Evolutionary conservation across 2,888 invertebrate genomes (phyloP).

Genomic region (Cataglyphis albicans): DNA sequence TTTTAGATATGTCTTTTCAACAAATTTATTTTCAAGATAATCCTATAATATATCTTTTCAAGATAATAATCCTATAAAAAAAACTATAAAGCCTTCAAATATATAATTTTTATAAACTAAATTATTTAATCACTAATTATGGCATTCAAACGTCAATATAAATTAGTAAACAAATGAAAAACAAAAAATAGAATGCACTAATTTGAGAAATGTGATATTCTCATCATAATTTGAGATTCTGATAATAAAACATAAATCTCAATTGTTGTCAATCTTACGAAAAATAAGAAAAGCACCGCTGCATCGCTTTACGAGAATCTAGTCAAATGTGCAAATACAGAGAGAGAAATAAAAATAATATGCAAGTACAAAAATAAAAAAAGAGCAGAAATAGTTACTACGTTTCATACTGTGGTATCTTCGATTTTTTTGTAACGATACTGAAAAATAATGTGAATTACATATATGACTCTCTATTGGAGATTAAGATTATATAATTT

Average conservation of each 20-base stretch:
- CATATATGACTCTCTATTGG: conserved; percentile 2
- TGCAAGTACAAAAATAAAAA: conserved; percentile 45
- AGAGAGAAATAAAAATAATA: conserved; percentile 28
- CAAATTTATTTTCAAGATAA: conserved; percentile 33
- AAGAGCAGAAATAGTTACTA: conserved; percentile 21
- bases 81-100: conserved; percentile 53
- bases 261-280: conserved; percentile 10
- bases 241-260: conserved; percentile 15
- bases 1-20: conserved; percentile 47
- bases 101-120: conserved; percentile 63
- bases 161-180: conserved; percentile 60
- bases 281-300: not conserved
- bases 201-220: conserved; percentile 41
- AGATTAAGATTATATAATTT: conserved; percentile 37
- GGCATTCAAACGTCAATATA: conserved; percentile 53
- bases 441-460: conserved; percentile 23
- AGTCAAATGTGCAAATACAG: conserved; percentile 1
- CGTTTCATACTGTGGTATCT: conserved; percentile 10
- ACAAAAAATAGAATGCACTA: conserved; percentile 57
- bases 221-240: conserved; percentile 12
- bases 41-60: not conserved
- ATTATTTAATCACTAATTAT: conserved; percentile 56
- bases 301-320: not conserved
- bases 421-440: conserved; percentile 22
- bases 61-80: conserved; percentile 49